A percentile compares a stretch with the other conserved stretches of the same genome.
Evolutionary conservation across 2,888 invertebrate species (phyloP).

Genomic region (Dolomedes plantarius): DNA sequence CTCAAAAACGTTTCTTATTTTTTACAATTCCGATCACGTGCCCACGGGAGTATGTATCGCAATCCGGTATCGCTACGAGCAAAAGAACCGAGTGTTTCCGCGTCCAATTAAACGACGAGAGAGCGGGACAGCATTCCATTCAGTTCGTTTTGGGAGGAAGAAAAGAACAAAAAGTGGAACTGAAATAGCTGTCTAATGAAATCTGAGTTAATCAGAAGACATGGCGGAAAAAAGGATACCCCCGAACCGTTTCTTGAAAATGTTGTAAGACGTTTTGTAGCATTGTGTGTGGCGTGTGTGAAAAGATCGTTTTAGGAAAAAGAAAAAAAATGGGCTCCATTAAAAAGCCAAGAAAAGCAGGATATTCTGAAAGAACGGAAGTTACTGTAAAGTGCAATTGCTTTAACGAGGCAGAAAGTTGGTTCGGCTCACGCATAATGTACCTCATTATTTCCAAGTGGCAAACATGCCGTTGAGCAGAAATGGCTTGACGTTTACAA

Average conservation of each 20-base stretch:
- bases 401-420: too few relatives aligned
- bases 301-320: background rate
- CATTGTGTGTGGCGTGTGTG: background rate
- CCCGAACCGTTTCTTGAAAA: background rate
- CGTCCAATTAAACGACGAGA: slow-evolving; percentile 25
- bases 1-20: background rate
- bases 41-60: background rate
- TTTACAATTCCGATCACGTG: background rate
- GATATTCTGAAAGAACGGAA: too few relatives aligned
- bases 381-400: too few relatives aligned
- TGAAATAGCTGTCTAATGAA: background rate
- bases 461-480: too few relatives aligned
- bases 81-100: slow-evolving; percentile 19
- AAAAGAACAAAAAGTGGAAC: background rate
- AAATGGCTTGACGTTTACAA: too few relatives aligned
- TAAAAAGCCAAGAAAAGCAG: too few relatives aligned
- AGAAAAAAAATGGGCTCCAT: background rate
- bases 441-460: too few relatives aligned
- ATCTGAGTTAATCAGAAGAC: background rate
- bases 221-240: background rate
- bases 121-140: background rate
- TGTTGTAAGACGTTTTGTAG: background rate
- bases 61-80: slow-evolving; percentile 48
- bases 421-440: too few relatives aligned
- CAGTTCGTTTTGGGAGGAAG: background rate